Evolutionary conservation across 1,140 invertebrate genomes (phyloP), one percentile per base, ranked within the genome.

Genomic region (Drosophila tropicalis): DNA sequence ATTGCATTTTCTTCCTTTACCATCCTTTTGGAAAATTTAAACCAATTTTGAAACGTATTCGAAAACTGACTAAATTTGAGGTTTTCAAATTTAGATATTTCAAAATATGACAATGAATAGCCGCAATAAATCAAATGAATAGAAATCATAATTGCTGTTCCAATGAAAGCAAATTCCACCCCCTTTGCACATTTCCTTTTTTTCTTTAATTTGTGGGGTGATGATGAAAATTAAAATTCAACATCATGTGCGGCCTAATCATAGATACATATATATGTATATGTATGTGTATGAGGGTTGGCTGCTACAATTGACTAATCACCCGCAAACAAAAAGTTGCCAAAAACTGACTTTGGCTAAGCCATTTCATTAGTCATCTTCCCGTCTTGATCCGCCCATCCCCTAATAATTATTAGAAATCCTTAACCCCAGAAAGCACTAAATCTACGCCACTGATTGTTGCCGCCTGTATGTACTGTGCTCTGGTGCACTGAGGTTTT

Each of bases 341-440:
- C 70, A 61, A 70, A 74, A 74, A 47, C 58, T 58, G 32, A 72
- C 67, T 72, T 74, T 60, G 63, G 62, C 39, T 68, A 85, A 87
- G 79, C 79, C 82, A 82, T 72, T 74, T 81, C 82, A 86, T 86
- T 86, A 86, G 82, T 86, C 82, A 86, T 79, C 73, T 76, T 41
- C 56, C 58, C 56, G 7, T 32, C 34, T 34, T 51, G 22, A 25
- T 10, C 13, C 3, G 25, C 62, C 57, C 66, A 64, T 62, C 64
- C 22, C 15, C 7, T 19, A 19, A n/a, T 17, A 19, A n/a, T 17
- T 47, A 47, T 19, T 17, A 7, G 55, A 62, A 62, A 54, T 57
- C 54, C 40, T 63, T 47, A 68, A 61, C 61, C 62, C 51, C 72
- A 34, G 15, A 41, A 25, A 44, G 9, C 1, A 19, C 15, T 19